Percentiles rank a stretch among this genome's conserved stretches.
These are phyloP conservation scores for Orius laevigatus DNA, from an alignment of 1,140 invertebrate genomes.

Conservation along the genomic window DNA sequence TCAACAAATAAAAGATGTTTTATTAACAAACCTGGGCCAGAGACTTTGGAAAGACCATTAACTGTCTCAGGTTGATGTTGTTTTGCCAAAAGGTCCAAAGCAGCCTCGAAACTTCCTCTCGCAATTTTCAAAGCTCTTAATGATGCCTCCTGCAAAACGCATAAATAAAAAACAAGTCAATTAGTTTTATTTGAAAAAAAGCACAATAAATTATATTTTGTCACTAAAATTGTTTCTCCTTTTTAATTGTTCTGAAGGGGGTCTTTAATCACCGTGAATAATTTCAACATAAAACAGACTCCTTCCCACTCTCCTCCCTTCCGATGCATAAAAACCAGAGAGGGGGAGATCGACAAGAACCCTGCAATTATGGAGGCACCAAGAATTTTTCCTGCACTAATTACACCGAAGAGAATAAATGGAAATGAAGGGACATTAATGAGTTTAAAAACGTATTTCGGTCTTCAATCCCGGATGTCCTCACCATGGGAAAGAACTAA, in stretches of 20 bases:
- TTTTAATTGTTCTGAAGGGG: too few relatives aligned
- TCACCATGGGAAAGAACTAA: too few relatives aligned
- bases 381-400: neutral
- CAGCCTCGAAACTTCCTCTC: conserved; percentile 48
- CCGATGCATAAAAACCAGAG: too few relatives aligned
- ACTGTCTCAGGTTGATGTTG: conserved; percentile 36
- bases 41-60: conserved; percentile 23
- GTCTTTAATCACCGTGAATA: too few relatives aligned
- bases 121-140: conserved; percentile 47
- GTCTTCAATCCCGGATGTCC: too few relatives aligned
- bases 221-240: too few relatives aligned
- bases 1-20: neutral
- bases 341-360: too few relatives aligned
- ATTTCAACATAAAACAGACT: too few relatives aligned
- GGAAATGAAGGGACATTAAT: neutral
- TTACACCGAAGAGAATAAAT: neutral
- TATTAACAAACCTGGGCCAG: conserved; percentile 18
- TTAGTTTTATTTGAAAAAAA: neutral
- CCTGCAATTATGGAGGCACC: neutral
- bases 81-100: conserved; percentile 49
- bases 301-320: too few relatives aligned
- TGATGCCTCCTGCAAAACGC: conserved; percentile 40
- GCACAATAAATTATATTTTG: too few relatives aligned
- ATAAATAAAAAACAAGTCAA: conserved; percentile 6
- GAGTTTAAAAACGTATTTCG: neutral